Percentiles rank a stretch among this genome's conserved stretches.
Conservation (phyloP, 2,113 vertebrate species). For the Paradoxurus hermaphroditus region DNA sequence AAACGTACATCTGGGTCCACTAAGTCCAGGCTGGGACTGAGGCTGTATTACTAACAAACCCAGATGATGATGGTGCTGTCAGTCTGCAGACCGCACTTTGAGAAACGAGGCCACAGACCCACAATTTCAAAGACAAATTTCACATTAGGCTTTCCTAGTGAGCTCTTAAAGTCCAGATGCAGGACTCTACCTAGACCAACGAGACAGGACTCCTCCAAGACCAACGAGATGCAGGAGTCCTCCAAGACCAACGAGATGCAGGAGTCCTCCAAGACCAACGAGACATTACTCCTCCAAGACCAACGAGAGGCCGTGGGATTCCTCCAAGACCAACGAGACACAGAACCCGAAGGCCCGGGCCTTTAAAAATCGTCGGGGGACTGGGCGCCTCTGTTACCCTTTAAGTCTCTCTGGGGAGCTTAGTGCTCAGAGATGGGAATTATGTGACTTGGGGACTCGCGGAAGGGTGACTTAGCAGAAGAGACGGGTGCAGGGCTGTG, state of each 20-base stretch:
- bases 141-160: too few species aligned
- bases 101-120: neutral
- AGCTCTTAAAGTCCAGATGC: neutral
- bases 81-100: neutral
- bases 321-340: neutral
- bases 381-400: too few species aligned
- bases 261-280: neutral
- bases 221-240: too few species aligned
- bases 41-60: neutral
- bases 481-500: neutral
- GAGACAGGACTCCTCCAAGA: neutral
- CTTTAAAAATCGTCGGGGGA: too few species aligned
- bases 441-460: neutral
- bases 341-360: neutral
- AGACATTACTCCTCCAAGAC: neutral
- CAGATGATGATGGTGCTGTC: neutral
- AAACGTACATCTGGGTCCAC: neutral
- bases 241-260: neutral
- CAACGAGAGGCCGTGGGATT: neutral
- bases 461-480: rapidly evolving
- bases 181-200: neutral
- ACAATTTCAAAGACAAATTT: neutral
- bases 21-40: neutral
- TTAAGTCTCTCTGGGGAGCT: neutral
- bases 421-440: neutral